phyloP scores from a whole-genome alignment of 2,113 vertebrate genomes.

The Miniopterus natalensis region DNA sequence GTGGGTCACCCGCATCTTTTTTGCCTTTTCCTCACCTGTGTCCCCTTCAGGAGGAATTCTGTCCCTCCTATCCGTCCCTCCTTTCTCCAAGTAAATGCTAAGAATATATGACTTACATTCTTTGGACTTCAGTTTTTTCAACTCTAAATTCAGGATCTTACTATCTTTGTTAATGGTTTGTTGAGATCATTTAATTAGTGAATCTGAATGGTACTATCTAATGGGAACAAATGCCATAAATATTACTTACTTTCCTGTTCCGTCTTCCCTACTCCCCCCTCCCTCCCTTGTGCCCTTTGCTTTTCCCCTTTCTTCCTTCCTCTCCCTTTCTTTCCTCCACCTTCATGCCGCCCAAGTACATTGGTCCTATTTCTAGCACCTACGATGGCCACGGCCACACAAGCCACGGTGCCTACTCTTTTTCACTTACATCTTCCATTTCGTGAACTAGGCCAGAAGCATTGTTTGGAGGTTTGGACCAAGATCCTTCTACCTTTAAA shows the following conservation, averaged over 20 bases:
- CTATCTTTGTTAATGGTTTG: neutral
- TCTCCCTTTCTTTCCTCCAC: neutral
- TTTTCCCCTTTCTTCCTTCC: neutral
- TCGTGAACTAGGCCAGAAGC: neutral
- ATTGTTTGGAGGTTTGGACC: neutral
- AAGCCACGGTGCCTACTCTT: neutral
- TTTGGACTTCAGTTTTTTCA: conserved; percentile 5
- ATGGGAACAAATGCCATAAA: neutral
- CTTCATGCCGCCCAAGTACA: neutral
- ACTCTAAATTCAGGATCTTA: neutral
- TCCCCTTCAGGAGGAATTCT: neutral
- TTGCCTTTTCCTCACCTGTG: neutral
- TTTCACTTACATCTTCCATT: neutral
- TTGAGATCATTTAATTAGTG: conserved; percentile 3
- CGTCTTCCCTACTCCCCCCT: neutral
- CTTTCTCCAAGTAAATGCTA: neutral
- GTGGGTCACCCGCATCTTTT: neutral
- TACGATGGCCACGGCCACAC: neutral
- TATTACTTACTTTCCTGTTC: neutral
- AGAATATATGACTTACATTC: neutral
- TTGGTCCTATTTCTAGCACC: neutral
- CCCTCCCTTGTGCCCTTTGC: neutral
- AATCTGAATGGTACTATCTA: neutral
- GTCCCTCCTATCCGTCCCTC: neutral
- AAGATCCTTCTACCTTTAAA: conserved; percentile 25